phyloP scores from a whole-genome alignment of 1,140 invertebrate species.

The Caenorhabditis tropicalis region DNA sequence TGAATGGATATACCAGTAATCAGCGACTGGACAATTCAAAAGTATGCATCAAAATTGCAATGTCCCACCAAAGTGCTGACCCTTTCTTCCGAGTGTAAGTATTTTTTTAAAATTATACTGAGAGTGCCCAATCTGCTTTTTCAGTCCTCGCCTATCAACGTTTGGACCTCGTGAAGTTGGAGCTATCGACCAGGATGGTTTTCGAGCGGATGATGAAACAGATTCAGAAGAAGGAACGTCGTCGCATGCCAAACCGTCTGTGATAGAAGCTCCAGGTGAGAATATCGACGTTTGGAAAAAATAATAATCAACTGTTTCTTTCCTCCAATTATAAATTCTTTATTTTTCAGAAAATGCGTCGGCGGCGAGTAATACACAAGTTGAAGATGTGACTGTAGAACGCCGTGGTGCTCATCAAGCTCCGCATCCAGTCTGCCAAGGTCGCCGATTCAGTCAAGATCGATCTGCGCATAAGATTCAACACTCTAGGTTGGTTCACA shows the following conservation, averaged over 20 bases:
- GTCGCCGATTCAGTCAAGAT: not conserved
- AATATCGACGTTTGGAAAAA: not conserved
- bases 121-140: not conserved
- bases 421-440: not conserved
- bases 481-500: not conserved
- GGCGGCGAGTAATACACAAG: not conserved
- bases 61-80: conserved; percentile 92
- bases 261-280: not conserved
- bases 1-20: conserved; percentile 89
- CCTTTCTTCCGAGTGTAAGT: conserved; percentile 96
- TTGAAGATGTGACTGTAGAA: not conserved
- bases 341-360: conserved; percentile 9
- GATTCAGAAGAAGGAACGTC: not conserved
- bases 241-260: not conserved
- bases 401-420: not conserved
- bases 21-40: conserved; percentile 94
- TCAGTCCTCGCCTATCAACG: conserved; percentile 50
- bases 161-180: not conserved
- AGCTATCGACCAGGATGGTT: not conserved
- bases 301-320: not conserved
- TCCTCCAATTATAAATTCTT: not conserved
- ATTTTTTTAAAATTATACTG: not conserved
- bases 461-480: not conserved
- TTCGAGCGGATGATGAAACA: not conserved
- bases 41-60: conserved; percentile 85